phyloP scores from a whole-genome alignment of 2,797 vertebrate genomes.

The Notamacropus eugenii region DNA sequence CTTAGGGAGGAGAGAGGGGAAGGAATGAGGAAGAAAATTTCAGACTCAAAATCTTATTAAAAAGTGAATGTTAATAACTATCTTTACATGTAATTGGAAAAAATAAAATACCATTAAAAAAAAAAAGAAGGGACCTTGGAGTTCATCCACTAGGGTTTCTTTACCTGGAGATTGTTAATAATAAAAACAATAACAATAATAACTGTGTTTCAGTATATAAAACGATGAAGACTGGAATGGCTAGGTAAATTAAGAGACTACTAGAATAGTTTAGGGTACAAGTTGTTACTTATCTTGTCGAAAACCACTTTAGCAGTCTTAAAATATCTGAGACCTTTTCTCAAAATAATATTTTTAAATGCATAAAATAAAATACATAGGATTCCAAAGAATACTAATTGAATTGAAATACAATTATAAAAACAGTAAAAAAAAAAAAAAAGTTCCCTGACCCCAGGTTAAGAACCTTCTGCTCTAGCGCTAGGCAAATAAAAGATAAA shows the following conservation, averaged over 20 bases:
- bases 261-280: background rate
- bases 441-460: background rate
- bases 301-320: background rate
- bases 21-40: too few relatives aligned
- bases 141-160: too few relatives aligned
- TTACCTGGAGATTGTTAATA: too few relatives aligned
- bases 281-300: background rate
- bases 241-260: background rate
- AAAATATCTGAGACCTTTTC: background rate
- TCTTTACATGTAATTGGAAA: too few relatives aligned
- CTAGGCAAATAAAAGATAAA: background rate
- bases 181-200: too few relatives aligned
- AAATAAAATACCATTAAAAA: too few relatives aligned
- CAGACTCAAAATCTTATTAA: too few relatives aligned
- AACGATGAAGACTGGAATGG: background rate
- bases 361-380: background rate
- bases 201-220: too few relatives aligned
- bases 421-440: background rate
- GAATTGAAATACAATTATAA: background rate
- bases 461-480: background rate
- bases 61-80: too few relatives aligned
- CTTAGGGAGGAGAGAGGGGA: too few relatives aligned
- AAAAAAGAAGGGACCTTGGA: too few relatives aligned
- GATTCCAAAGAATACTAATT: background rate
- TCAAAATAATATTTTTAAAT: background rate